A percentile compares a stretch with the other conserved stretches of the same genome.
Evolutionary conservation across 2,888 invertebrate species (phyloP).

Genomic region (Halictus quadricinctus): DNA sequence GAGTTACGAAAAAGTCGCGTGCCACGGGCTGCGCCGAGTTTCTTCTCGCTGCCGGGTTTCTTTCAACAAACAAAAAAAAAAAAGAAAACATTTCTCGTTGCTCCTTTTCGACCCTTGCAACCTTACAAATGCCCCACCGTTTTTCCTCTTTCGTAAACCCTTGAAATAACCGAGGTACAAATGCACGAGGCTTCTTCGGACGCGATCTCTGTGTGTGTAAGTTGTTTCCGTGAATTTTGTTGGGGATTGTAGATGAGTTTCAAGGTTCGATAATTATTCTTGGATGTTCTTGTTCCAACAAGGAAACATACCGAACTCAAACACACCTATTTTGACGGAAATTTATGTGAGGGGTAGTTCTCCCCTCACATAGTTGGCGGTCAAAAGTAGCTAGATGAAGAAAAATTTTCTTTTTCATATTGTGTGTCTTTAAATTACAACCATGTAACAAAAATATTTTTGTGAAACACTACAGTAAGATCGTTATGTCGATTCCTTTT

Average conservation of each 20-base stretch:
- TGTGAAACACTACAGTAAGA: no score
- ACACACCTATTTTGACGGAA: no score
- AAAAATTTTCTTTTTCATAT: no score
- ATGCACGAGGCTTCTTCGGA: not conserved
- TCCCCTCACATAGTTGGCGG: no score
- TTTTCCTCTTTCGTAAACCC: not conserved
- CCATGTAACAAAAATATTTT: no score
- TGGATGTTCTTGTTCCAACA: not conserved
- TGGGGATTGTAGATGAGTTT: not conserved
- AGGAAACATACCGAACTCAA: not conserved
- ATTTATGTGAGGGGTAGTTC: no score
- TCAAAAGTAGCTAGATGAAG: no score
- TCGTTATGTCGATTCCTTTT: no score
- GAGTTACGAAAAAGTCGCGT: conserved; percentile 58
- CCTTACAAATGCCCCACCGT: not conserved
- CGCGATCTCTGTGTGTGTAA: not conserved
- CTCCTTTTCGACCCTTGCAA: not conserved
- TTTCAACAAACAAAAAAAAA: not conserved
- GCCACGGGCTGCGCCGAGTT: not conserved
- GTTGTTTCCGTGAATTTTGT: not conserved
- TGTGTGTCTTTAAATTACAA: no score
- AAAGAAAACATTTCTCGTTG: not conserved
- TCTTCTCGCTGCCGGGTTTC: conserved; percentile 5
- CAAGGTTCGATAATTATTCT: not conserved
- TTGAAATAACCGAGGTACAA: not conserved